Base-by-base conservation (phyloP, 2,888 invertebrate species). In the Napeogenes inachia region DNA sequence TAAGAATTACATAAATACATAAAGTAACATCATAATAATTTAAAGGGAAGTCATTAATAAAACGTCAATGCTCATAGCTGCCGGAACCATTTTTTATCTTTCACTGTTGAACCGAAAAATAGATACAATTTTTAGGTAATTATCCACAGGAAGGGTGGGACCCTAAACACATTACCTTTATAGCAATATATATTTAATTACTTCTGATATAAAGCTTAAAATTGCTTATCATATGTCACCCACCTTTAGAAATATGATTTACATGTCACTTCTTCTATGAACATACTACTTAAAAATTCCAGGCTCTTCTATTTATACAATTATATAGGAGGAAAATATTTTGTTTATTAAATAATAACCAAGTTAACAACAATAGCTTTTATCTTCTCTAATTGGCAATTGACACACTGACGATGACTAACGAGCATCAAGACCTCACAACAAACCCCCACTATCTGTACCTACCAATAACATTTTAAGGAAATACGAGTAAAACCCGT, bases 61-160 rank as follows among this genome's bases (percentile, higher is more conserved):
- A 35, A 45, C 38, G 35, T 21, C 45, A 54, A 33, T 59, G 50
- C 21, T 6, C 32, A 33, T 33, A 33, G 45, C 12, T 32, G 45
- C 13, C 54, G 45, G 54, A 46, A 59, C 33, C 45, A 54, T 54
- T n/a, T 55, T 56, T 53, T 57, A 53, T 50, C 21, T 46, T 45
- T 57, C 13, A 54, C 45, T 64, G 65, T 64, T 67, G 64, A 67
- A 66, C 67, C 68, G 59, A 54, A 60, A 64, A 62, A 53, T 62
- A 64, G 62, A 65, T 65, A 62, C 64, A 60, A 66, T 67, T 69
- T 66, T 65, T 67, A 66, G 61, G 59, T 62, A 67, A 70, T 68
- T 58, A 64, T 56, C 65, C 65, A 59, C 63, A 47, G 60, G 62
- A 64, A 68, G 68, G 68, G 68, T 65, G 65, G 56, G 55, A 62